Base-by-base conservation (phyloP, 2,113 vertebrate genomes). In the Atrichornis clamosus region DNA sequence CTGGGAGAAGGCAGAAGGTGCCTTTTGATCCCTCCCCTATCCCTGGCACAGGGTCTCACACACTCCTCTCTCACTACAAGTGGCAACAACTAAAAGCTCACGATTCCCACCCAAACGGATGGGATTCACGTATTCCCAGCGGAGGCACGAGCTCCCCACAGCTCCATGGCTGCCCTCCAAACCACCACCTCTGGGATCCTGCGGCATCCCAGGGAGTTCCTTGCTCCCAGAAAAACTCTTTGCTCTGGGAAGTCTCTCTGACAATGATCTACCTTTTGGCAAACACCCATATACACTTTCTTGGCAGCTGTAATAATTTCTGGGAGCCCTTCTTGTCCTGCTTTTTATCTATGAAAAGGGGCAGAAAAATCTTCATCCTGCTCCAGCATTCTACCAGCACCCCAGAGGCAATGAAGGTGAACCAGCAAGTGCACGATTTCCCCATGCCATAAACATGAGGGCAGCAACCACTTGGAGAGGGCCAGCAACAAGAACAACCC, bases 41-140 rank as follows among this genome's bases (percentile, higher is more conserved):
- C 55, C 47, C n/a, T 0, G 28, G 44, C 13, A 10, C 39, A 0
- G 33, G 21, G 27, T 18, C 41, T 30, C 77, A 30, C n/a, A 60
- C 0, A 7, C 20, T 12, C 35, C 30, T 28, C 24, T 24, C 52
- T 19, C 1, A 0, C 42, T 33, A 2, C 52, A 12, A 37, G 23
- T 0, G 7, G 24, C 42, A 16, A 28, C 8, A 6, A 70, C 37
- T 3, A 2, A 33, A 88, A 15, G 4, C 0, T 4, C 11, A 0
- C 3, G 0, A 5, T 8, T 35, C 42, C 39, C 32, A 2, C 79
- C 52, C 69, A 4, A 7, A 23, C 0, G 1, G 33, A 41, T 0
- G 50, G 28, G 55, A 13, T 1, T 13, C 15, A 0, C 12, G 1
- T 14, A 4, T 9, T 5, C 64, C 19, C 58, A 0, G 32, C 0